phyloP scores from a whole-genome alignment of 2,113 vertebrate genomes.

The Alosa alosa region DNA sequence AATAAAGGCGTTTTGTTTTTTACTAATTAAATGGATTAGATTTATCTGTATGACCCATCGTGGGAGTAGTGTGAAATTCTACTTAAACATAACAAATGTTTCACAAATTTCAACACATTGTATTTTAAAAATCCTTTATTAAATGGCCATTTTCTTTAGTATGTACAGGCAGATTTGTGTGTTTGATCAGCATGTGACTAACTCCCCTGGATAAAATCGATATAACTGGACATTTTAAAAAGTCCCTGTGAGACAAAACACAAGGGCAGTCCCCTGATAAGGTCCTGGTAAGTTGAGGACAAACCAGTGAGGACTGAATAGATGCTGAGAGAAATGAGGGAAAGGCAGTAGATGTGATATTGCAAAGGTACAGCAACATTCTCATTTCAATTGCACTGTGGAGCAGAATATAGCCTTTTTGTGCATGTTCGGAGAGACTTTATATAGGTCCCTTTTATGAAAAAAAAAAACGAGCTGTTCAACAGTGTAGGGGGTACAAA shows the following conservation, averaged over 20 bases:
- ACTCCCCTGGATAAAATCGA: constrained; percentile 37
- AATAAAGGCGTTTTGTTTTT: neutral
- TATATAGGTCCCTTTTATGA: neutral
- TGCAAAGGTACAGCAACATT: constrained; percentile 10
- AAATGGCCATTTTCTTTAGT: constrained; percentile 64
- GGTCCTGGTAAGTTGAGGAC: neutral
- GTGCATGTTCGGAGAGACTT: constrained; percentile 4
- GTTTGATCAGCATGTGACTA: constrained; percentile 45
- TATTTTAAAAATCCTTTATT: constrained; percentile 71
- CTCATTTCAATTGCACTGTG: constrained; percentile 7
- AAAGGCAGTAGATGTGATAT: constrained; percentile 14
- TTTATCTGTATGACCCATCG: neutral
- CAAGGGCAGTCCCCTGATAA: neutral
- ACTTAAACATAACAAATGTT: neutral
- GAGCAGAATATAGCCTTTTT: neutral
- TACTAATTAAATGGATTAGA: neutral
- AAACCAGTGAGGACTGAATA: neutral
- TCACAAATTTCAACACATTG: neutral
- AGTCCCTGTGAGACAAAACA: constrained; percentile 45
- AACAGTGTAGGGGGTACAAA: neutral
- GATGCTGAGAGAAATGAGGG: neutral
- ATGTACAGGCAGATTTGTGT: constrained; percentile 73
- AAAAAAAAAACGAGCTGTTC: neutral
- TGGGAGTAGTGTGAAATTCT: neutral
- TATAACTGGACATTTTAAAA: constrained; percentile 36